Conservation (phyloP, 2,888 invertebrate genomes). For the Agrotis ipsilon region DNA sequence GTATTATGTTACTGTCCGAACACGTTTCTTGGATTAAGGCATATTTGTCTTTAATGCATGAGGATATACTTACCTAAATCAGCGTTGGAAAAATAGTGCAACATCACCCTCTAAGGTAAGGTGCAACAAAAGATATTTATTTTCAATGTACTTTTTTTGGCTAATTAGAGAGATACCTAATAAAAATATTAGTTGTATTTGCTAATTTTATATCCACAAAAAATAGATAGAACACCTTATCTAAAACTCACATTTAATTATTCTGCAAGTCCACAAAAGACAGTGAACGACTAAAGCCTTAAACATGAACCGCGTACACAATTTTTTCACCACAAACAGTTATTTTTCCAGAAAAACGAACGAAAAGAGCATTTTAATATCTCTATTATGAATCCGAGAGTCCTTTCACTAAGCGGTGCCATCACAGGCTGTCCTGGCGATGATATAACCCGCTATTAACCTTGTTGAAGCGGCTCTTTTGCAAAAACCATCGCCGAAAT, state of each 20-base stretch:
- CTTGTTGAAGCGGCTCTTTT: constrained; percentile 75
- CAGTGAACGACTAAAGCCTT: constrained; percentile 25
- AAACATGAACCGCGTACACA: constrained; percentile 22
- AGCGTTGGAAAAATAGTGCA: neutral
- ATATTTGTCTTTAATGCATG: neutral
- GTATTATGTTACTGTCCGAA: constrained; percentile 17
- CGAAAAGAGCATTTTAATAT: constrained; percentile 63
- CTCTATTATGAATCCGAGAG: constrained; percentile 60
- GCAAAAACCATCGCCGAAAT: constrained; percentile 78
- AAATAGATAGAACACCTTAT: neutral
- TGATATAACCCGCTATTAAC: constrained; percentile 72
- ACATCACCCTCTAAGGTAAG: neutral
- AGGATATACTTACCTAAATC: too few species aligned
- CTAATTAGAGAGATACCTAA: too few species aligned
- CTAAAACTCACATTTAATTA: constrained; percentile 23
- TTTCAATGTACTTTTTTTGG: too few species aligned
- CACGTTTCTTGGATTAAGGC: constrained; percentile 1
- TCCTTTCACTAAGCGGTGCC: constrained; percentile 61
- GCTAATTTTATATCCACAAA: neutral
- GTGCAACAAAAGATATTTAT: neutral
- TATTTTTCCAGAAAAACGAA: constrained; percentile 52
- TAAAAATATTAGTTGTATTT: too few species aligned
- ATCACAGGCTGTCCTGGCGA: constrained; percentile 57
- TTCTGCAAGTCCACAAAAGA: constrained; percentile 26
- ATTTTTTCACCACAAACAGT: constrained; percentile 42